Conservation (phyloP, 2,113 vertebrate species). For the Tauraco erythrolophus region DNA sequence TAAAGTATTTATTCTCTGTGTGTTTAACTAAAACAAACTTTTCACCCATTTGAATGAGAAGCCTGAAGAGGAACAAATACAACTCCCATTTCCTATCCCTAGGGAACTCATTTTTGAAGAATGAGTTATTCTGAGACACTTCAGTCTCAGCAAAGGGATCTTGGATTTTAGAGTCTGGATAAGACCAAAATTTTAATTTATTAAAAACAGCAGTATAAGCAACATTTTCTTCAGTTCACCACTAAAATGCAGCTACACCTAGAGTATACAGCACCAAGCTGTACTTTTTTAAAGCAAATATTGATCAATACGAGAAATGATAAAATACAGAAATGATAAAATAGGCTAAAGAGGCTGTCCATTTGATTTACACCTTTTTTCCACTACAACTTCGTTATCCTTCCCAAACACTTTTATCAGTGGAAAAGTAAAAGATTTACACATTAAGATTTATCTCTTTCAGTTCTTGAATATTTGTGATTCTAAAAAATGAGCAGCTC, state of each 20-base stretch:
- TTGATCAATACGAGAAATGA: neutral
- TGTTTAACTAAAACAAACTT: neutral
- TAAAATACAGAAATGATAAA: neutral
- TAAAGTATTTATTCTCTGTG: neutral
- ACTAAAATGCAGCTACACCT: neutral
- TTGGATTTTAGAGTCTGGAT: neutral
- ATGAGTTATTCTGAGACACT: neutral
- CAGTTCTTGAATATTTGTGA: neutral
- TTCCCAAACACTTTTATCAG: neutral
- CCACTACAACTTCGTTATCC: neutral
- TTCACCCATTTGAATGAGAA: neutral
- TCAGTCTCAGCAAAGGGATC: neutral
- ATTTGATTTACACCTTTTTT: neutral
- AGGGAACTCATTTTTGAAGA: neutral
- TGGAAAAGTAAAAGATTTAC: neutral
- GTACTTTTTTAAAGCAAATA: neutral
- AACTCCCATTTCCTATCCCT: neutral
- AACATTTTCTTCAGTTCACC: neutral
- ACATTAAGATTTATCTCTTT: neutral
- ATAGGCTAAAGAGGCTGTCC: neutral
- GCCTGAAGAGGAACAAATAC: neutral
- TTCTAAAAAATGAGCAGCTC: neutral
- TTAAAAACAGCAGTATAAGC: neutral
- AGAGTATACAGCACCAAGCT: neutral
- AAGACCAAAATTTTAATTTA: neutral